phyloP scores from a whole-genome alignment of 1,140 invertebrate genomes.

The Diachasma alloeum region DNA sequence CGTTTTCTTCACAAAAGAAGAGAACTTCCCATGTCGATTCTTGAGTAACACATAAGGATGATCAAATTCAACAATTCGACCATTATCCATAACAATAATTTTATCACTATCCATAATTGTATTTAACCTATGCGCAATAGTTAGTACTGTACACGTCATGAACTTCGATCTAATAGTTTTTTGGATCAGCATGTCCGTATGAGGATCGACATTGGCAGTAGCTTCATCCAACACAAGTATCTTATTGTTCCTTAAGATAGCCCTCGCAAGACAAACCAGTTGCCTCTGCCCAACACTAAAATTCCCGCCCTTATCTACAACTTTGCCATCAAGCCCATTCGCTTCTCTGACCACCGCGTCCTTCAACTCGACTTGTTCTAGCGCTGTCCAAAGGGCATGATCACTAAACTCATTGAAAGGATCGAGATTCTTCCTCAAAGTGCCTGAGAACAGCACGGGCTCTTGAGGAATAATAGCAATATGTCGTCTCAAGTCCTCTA shows the following conservation, averaged over 20 bases:
- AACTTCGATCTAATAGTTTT: constrained; percentile 66
- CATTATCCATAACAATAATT: constrained; percentile 72
- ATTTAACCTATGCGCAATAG: constrained; percentile 73
- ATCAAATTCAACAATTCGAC: constrained; percentile 67
- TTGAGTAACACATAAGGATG: constrained; percentile 68
- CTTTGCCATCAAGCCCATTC: constrained; percentile 63
- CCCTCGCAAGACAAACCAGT: constrained; percentile 75
- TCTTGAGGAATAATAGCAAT: constrained; percentile 78
- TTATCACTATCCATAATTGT: constrained; percentile 68
- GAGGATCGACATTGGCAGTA: constrained; percentile 77
- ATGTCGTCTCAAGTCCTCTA: constrained; percentile 70
- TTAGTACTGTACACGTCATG: constrained; percentile 68
- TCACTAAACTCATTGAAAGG: constrained; percentile 71
- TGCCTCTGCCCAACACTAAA: constrained; percentile 77
- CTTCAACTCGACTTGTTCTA: constrained; percentile 69
- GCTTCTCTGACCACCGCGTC: constrained; percentile 45
- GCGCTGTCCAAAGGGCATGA: constrained; percentile 72
- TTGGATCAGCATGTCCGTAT: constrained; percentile 67
- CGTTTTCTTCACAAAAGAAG: constrained; percentile 73
- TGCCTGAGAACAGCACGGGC: constrained; percentile 74
- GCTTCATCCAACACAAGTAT: constrained; percentile 81
- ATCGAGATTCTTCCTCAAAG: constrained; percentile 72
- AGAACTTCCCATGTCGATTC: constrained; percentile 66
- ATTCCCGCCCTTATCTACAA: constrained; percentile 73
- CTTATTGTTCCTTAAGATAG: constrained; percentile 72